Conservation (phyloP, 2,797 vertebrate species). For the Malurus splendens region DNA sequence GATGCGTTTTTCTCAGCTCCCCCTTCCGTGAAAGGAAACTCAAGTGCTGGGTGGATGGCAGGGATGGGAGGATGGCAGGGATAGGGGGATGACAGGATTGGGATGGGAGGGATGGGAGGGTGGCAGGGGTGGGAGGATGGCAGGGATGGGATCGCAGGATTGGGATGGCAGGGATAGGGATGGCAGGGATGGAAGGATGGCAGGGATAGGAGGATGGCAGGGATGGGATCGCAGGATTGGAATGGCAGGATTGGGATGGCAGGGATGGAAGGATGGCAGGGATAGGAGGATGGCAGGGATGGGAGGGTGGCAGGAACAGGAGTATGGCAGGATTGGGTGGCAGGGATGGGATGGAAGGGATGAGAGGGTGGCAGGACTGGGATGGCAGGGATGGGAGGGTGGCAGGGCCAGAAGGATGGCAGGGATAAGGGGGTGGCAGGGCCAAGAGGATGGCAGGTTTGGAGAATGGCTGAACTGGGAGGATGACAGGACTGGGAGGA, state of each 20-base stretch:
- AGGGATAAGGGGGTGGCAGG: accelerated
- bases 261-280: background rate
- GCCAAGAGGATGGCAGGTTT: accelerated
- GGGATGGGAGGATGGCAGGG: background rate
- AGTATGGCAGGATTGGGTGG: too few species aligned
- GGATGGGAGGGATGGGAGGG: background rate
- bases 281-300: accelerated
- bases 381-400: too few species aligned
- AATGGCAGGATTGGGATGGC: too few species aligned
- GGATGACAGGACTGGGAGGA: accelerated
- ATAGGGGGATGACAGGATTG: accelerated
- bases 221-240: accelerated
- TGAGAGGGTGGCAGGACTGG: accelerated
- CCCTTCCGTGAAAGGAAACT: slow-evolving; percentile 51
- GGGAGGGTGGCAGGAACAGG: too few species aligned
- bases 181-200: accelerated
- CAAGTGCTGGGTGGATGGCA: background rate
- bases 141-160: accelerated
- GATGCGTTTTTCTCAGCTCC: slow-evolving; percentile 48
- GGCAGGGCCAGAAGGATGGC: background rate
- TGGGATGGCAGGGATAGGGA: too few species aligned
- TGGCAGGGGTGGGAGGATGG: background rate
- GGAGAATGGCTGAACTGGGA: accelerated
- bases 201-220: background rate
- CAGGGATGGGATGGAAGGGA: too few species aligned